phyloP scores from a whole-genome alignment of 2,113 vertebrate genomes.

The Psephotus haematonotus region DNA sequence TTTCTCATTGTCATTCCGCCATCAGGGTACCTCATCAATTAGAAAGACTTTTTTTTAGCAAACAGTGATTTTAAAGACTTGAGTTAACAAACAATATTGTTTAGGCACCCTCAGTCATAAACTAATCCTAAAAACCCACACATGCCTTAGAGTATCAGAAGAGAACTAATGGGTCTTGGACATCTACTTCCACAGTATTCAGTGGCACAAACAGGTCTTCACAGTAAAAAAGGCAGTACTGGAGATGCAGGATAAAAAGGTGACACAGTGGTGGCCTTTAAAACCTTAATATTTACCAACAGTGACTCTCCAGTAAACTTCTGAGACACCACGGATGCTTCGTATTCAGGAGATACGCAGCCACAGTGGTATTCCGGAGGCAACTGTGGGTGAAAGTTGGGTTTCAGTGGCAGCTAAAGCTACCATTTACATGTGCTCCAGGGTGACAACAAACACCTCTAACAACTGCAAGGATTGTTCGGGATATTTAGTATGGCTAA shows the following conservation, averaged over 20 bases:
- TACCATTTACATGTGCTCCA: conserved; percentile 11
- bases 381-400: neutral
- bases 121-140: neutral
- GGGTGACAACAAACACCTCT: conserved; percentile 2
- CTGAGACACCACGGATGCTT: neutral
- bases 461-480: neutral
- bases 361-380: neutral
- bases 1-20: conserved; percentile 22
- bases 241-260: neutral
- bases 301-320: neutral
- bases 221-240: conserved; percentile 15
- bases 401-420: conserved; percentile 37
- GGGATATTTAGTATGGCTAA: conserved; percentile 46
- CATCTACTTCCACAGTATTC: neutral
- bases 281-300: neutral
- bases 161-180: neutral
- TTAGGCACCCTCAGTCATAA: conserved; percentile 35
- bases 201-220: conserved; percentile 15
- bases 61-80: conserved; percentile 27
- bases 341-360: neutral
- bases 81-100: conserved; percentile 19
- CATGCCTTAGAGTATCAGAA: neutral
- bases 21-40: conserved; percentile 8
- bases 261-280: neutral
- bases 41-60: conserved; percentile 10